Percentiles rank a stretch among this genome's conserved stretches.
phyloP scores from a whole-genome alignment of 1,140 invertebrate species.

The Pachyrhynchus sulphureomaculatus region DNA sequence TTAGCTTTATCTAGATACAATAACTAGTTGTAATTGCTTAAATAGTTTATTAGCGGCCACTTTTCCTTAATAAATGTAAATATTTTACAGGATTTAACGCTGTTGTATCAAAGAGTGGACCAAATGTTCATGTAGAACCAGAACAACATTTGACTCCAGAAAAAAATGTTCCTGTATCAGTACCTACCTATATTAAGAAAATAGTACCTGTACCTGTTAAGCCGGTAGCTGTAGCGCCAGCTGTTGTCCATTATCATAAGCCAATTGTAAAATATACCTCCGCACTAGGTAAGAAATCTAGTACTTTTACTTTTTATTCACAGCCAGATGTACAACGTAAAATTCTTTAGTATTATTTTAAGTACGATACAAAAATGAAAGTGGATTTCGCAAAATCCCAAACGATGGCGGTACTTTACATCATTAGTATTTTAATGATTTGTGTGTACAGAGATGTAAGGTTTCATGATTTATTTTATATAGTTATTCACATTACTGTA shows the following conservation, averaged over 20 bases:
- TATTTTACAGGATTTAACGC: slow-evolving; percentile 25
- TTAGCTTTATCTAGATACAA: too few relatives aligned
- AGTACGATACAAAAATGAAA: too few relatives aligned
- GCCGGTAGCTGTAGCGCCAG: background rate
- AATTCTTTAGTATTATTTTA: too few relatives aligned
- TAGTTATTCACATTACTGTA: too few relatives aligned
- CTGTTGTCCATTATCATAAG: slow-evolving; percentile 18
- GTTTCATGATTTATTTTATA: too few relatives aligned
- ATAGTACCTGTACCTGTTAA: slow-evolving; percentile 3
- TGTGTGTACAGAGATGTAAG: too few relatives aligned
- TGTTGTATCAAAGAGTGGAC: slow-evolving; percentile 27
- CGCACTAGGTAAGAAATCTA: slow-evolving; percentile 1
- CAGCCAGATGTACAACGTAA: too few relatives aligned
- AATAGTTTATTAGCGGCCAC: too few relatives aligned
- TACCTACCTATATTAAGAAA: background rate
- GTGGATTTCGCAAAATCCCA: too few relatives aligned
- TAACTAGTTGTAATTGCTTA: too few relatives aligned
- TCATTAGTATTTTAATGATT: too few relatives aligned
- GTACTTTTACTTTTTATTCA: background rate
- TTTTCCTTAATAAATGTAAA: background rate
- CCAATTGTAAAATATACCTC: slow-evolving; percentile 23
- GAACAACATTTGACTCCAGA: slow-evolving; percentile 16
- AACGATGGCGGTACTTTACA: too few relatives aligned
- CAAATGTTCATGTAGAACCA: slow-evolving; percentile 24
- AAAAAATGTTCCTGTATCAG: background rate